These are phyloP conservation scores for Alectura lathami DNA, from an alignment of 2,113 vertebrate genomes.

Conservation along the genomic window DNA sequence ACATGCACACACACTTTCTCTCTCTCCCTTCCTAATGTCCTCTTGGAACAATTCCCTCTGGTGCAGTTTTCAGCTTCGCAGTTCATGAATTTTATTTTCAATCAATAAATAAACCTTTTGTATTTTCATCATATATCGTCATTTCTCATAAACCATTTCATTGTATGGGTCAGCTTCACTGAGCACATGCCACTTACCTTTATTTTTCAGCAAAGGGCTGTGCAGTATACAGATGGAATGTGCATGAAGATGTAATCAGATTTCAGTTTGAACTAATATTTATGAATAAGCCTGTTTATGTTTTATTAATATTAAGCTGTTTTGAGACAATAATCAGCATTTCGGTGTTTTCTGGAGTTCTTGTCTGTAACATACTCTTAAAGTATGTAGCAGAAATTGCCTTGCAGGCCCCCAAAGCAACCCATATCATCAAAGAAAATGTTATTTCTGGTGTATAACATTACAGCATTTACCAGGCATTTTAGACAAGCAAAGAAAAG, in stretches of 20 bases:
- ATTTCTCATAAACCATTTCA: constrained; percentile 70
- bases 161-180: constrained; percentile 22
- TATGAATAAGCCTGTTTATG: neutral
- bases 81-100: constrained; percentile 79
- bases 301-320: neutral
- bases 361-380: neutral
- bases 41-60: constrained; percentile 55
- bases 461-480: neutral
- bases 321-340: neutral
- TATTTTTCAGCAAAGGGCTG: constrained; percentile 36
- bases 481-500: neutral
- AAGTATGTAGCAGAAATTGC: neutral
- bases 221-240: neutral
- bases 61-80: constrained; percentile 73
- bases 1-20: neutral
- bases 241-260: neutral
- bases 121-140: constrained; percentile 69
- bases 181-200: constrained; percentile 41
- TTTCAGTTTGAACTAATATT: constrained; percentile 4
- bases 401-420: neutral
- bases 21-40: neutral
- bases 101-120: constrained; percentile 79
- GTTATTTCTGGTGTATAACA: neutral
- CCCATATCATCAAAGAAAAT: neutral
- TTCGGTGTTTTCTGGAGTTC: neutral